Evolutionary conservation across 2,888 invertebrate genomes (phyloP).

Genomic region (Cerceris ruficornis): DNA sequence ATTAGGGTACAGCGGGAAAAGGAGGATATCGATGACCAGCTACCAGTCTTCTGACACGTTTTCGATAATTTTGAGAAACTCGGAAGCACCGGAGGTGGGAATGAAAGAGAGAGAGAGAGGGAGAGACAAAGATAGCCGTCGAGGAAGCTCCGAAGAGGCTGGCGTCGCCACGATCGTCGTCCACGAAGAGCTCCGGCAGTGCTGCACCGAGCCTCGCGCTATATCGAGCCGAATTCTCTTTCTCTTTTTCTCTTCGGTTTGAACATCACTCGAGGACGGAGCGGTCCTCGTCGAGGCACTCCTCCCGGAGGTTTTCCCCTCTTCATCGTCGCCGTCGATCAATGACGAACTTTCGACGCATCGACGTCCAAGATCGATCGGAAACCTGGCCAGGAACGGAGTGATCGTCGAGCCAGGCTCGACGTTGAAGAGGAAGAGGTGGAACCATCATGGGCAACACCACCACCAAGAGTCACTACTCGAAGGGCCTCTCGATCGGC

Average conservation of each 20-base stretch:
- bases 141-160: constrained; percentile 58
- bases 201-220: constrained; percentile 67
- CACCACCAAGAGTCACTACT: constrained; percentile 84
- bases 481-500: constrained; percentile 84
- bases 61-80: constrained; percentile 16
- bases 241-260: constrained; percentile 38
- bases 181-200: constrained; percentile 66
- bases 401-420: constrained; percentile 62
- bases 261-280: constrained; percentile 51
- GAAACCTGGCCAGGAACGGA: constrained; percentile 59
- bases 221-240: constrained; percentile 70
- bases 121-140: constrained; percentile 62
- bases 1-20: not conserved
- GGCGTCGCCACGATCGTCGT: constrained; percentile 69
- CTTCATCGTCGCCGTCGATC: constrained; percentile 37
- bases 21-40: not conserved
- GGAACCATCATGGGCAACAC: constrained; percentile 85
- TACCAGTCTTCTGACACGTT: not conserved
- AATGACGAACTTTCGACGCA: constrained; percentile 44
- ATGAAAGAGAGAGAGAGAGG: constrained; percentile 16
- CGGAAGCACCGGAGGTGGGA: constrained; percentile 13
- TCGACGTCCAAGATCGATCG: constrained; percentile 27
- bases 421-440: constrained; percentile 55
- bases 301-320: constrained; percentile 23
- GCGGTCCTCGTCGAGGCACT: constrained; percentile 24